Base-by-base conservation (phyloP, 2,797 vertebrate genomes). In the Notolepis coatsorum region DNA sequence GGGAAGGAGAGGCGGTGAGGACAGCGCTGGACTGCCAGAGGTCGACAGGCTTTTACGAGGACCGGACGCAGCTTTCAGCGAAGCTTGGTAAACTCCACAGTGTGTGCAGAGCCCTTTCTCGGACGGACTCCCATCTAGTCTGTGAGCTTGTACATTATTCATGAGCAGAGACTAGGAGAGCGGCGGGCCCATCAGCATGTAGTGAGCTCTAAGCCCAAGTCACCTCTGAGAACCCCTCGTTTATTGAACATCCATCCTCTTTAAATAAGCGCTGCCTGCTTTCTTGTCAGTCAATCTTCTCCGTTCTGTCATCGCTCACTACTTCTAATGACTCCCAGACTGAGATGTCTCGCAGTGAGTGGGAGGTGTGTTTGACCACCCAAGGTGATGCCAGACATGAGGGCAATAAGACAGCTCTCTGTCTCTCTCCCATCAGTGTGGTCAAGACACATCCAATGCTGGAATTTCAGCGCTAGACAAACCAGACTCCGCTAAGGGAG, bases 171-270 rank as follows among this genome's bases (percentile, higher is more conserved):
- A 61, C 4, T n/a, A 45, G 49, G 7, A 35, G 25, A 15, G 52
- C 33, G 35, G 61, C 21, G 33, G 60, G 27, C 47, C 13, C 31
- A 47, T 17, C 37, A 12, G 24, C 12, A 15, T 27, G 30, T 1
- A 48, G 59, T 27, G 67, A 47, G 42, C 65, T 25, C 23, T 7
- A 15, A n/a, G 23, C 35, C 52, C 1, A 53, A 54, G 56, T 70
- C 64, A 30, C 41, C 38, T 0, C 46, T 24, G 31, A 64, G 25
- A 28, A 30, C 21, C 25, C 31, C 15, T 24, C 1, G 68, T 86
- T 83, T 77, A 81, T 80, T 81, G 79, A 55, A 75, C 65, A 62
- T 49, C 27, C 6, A 42, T 45, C 38, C 47, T 79, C 62, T 73
- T 68, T 46, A 81, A 81, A 84, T 52, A 84, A 77, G 42, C 24